Percentiles rank a stretch among this genome's conserved stretches.
Evolutionary conservation across 2,797 vertebrate species (phyloP).

Genomic region (Corythornis leucogaster): DNA sequence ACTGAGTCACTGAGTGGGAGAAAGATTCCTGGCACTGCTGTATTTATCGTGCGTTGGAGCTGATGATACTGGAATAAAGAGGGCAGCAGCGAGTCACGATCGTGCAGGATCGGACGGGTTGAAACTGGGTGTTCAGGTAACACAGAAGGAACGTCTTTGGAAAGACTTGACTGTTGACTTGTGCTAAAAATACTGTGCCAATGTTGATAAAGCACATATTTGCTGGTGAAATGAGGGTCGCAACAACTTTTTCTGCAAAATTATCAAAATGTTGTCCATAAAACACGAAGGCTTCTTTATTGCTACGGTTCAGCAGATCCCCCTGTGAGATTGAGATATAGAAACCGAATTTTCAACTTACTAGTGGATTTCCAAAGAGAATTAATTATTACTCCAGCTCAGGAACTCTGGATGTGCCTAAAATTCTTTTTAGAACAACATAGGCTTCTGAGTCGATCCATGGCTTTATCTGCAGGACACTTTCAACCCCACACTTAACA

Average conservation of each 20-base stretch:
- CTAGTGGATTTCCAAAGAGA: not conserved
- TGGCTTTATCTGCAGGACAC: not conserved
- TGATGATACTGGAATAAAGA: not conserved
- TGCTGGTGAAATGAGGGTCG: not conserved
- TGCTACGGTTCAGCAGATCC: not conserved
- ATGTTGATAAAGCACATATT: rapidly evolving
- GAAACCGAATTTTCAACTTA: not conserved
- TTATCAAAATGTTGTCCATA: not conserved
- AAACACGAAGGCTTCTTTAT: not conserved
- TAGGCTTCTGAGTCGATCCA: rapidly evolving
- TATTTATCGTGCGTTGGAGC: rapidly evolving
- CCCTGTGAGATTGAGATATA: not conserved
- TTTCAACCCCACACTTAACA: rapidly evolving
- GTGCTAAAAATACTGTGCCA: not conserved
- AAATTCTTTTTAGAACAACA: not conserved
- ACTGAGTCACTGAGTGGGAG: not conserved
- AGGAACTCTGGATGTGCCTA: not conserved
- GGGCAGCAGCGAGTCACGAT: slow-evolving; percentile 10
- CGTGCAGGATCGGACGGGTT: rapidly evolving
- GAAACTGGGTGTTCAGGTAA: not conserved
- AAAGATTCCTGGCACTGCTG: not conserved
- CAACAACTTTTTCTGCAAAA: not conserved
- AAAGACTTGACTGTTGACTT: not conserved
- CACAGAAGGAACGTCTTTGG: not conserved
- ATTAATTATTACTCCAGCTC: not conserved